phyloP scores from a whole-genome alignment of 2,888 invertebrate genomes.

The Thymelicus sylvestris region DNA sequence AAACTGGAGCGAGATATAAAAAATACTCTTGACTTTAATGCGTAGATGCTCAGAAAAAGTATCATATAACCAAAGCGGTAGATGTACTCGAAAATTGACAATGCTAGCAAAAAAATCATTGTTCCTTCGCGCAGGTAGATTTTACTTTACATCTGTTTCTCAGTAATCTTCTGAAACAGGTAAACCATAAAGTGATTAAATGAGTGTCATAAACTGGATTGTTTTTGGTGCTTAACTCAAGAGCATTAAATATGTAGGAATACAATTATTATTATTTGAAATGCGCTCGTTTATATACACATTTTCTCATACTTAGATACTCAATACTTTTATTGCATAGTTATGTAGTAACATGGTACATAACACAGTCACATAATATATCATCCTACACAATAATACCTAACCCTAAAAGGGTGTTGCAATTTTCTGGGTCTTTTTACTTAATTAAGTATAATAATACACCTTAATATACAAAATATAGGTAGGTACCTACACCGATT shows the following conservation, averaged over 20 bases:
- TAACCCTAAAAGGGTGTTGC: too few species aligned
- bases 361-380: too few species aligned
- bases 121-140: conserved; percentile 72
- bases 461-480: too few species aligned
- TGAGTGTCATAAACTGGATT: neutral
- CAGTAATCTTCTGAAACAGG: conserved; percentile 21
- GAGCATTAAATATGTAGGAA: neutral
- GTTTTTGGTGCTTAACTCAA: neutral
- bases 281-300: too few species aligned
- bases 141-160: conserved; percentile 57
- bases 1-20: neutral
- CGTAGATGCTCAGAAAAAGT: conserved; percentile 22
- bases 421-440: too few species aligned
- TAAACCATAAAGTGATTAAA: conserved; percentile 20
- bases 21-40: conserved; percentile 17
- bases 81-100: conserved; percentile 40
- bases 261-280: neutral
- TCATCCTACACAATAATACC: too few species aligned
- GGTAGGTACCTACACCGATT: too few species aligned
- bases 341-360: too few species aligned
- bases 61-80: conserved; percentile 27
- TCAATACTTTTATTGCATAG: too few species aligned
- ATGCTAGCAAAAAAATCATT: conserved; percentile 57
- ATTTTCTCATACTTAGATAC: too few species aligned
- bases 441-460: too few species aligned